Percentiles rank a stretch among this genome's conserved stretches.
These are phyloP conservation scores for Boloria selene DNA, from an alignment of 2,888 invertebrate genomes.

Conservation along the genomic window DNA sequence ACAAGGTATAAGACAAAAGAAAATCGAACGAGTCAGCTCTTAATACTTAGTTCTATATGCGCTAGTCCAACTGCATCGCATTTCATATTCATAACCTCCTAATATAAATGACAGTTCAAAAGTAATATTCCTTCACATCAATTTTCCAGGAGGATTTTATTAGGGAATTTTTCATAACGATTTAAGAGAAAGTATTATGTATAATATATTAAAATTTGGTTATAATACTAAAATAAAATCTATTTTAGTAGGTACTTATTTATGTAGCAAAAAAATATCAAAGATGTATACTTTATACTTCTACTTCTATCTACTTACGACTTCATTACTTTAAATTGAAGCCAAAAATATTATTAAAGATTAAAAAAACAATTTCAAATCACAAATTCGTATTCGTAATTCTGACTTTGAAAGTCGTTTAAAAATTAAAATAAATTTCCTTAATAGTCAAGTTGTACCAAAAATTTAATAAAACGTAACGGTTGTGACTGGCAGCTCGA, in stretches of 20 bases:
- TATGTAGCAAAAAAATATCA: no score
- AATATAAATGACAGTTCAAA: slow-evolving; percentile 23
- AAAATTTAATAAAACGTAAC: slow-evolving; percentile 35
- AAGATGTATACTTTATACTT: no score
- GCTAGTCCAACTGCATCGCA: slow-evolving; percentile 13
- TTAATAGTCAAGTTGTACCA: slow-evolving; percentile 25
- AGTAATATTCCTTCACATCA: slow-evolving; percentile 9
- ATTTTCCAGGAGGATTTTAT: not conserved
- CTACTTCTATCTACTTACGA: no score
- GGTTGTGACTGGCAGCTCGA: slow-evolving; percentile 35
- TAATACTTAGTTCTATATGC: slow-evolving; percentile 13
- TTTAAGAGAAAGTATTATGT: not conserved
- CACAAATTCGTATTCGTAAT: not conserved
- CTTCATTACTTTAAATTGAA: no score
- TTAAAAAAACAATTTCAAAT: not conserved
- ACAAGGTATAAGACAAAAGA: not conserved
- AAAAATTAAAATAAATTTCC: slow-evolving; percentile 36
- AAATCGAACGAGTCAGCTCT: not conserved
- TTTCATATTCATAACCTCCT: slow-evolving; percentile 19
- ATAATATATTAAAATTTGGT: not conserved
- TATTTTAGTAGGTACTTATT: no score
- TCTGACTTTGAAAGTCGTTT: slow-evolving; percentile 21
- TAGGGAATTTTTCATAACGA: slow-evolving; percentile 4
- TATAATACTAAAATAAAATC: no score
- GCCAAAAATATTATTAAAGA: no score